Base-by-base conservation (phyloP, 2,888 invertebrate genomes). In the Pachymerium ferrugineum region DNA sequence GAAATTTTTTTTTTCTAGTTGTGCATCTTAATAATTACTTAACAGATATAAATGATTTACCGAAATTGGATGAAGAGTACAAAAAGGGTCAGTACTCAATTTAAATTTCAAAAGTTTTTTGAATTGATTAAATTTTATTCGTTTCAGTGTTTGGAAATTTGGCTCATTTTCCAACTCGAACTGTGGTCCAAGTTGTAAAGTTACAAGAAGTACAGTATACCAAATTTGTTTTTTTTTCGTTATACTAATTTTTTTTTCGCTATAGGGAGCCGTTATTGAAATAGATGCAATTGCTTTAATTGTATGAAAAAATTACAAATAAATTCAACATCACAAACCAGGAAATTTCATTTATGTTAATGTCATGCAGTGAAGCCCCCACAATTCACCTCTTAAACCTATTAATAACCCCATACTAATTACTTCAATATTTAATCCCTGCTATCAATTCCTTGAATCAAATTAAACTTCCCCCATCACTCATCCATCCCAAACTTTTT, bases 1-100 rank as follows among this genome's bases (percentile, higher is more conserved):
- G 10, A 22, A 33, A 28, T 74, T 70, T 70, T 19, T 31, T 70
- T 70, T 12, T 31, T 70, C 29, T 70, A 70, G 70, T 70, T 70
- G 31, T 70, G 29, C 25, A 70, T n/a, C 12, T 70, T 14, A 70
- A 28, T 2, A 70, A 70, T 31, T 70, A 70, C 16, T 31, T 70
- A 30, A 70, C 25, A 70, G 31, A 70, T 16, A 70, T 70, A 8
- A 6, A 31, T 19, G 70, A 70, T 29, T 30, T 70, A 31, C 28
- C 10, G 4, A 30, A 30, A 30, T 28, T 70, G 6, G 29, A 70
- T 30, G 4, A 6, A 30, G 70, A 28, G 3, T 70, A 70, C 31
- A 14, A 30, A 30, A 31, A 31, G 14, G 31, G 70, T 70, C 10
- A 10, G 62, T 10, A 62, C 8, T 8, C 8, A 35, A 8, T 35